A percentile compares a stretch with the other conserved stretches of the same genome.
phyloP scores from a whole-genome alignment of 2,888 invertebrate species.

The Cantharis flavilabris region DNA sequence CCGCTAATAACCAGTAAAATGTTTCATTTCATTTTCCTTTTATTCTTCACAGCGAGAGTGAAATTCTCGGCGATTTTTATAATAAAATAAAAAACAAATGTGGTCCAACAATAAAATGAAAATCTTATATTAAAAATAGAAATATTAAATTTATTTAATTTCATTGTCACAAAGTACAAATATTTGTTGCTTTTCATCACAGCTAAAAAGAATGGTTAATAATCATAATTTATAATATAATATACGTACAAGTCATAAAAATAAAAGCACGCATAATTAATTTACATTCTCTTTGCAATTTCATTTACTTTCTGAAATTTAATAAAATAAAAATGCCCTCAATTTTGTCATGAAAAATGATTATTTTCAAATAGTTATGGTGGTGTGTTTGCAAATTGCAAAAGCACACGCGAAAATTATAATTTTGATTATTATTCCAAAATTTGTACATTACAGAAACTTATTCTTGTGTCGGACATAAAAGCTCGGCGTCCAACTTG shows the following conservation, averaged over 20 bases:
- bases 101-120: too few relatives aligned
- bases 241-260: not conserved
- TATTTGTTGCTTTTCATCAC: not conserved
- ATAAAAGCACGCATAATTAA: not conserved
- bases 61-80: too few relatives aligned
- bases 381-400: not conserved
- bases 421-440: not conserved
- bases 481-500: conserved; percentile 46
- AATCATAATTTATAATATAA: not conserved
- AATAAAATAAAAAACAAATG: too few relatives aligned
- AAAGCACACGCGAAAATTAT: not conserved
- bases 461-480: conserved; percentile 38
- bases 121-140: not conserved
- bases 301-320: not conserved
- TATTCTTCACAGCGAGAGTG: too few relatives aligned
- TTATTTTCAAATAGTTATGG: not conserved
- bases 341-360: not conserved
- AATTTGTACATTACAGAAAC: not conserved
- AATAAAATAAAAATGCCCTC: not conserved
- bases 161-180: not conserved
- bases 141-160: not conserved
- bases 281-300: not conserved
- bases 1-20: too few relatives aligned
- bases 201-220: not conserved
- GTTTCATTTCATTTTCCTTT: too few relatives aligned